phyloP scores from a whole-genome alignment of 1,140 invertebrate genomes.

The Prorops nasuta region DNA sequence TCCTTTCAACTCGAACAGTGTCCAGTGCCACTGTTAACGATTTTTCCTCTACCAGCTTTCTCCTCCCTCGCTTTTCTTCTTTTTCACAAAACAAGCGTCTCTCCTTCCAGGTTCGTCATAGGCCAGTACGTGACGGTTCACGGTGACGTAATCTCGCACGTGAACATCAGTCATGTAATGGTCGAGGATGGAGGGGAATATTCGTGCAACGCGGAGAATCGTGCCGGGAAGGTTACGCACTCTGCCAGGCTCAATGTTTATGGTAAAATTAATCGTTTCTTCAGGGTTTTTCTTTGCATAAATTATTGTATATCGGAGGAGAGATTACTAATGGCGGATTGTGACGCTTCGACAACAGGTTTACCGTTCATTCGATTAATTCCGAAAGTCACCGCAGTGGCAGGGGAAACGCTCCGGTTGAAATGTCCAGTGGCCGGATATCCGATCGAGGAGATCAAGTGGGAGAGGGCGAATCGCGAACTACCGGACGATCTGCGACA shows the following conservation, averaged over 20 bases:
- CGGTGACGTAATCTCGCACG: slow-evolving; percentile 82
- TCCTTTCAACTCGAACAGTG: no score
- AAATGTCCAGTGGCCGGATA: slow-evolving; percentile 86
- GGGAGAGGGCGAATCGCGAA: slow-evolving; percentile 74
- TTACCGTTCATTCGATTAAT: slow-evolving; percentile 80
- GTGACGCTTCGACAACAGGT: slow-evolving; percentile 61
- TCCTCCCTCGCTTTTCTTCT: neutral
- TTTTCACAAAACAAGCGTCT: neutral
- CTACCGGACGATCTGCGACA: slow-evolving; percentile 80
- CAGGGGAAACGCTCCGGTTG: slow-evolving; percentile 73
- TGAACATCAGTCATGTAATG: slow-evolving; percentile 81
- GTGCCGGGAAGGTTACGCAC: slow-evolving; percentile 73
- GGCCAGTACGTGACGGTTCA: slow-evolving; percentile 79
- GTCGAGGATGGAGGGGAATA: slow-evolving; percentile 88
- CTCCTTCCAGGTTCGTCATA: slow-evolving; percentile 69
- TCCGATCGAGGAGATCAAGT: slow-evolving; percentile 78
- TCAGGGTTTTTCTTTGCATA: no score
- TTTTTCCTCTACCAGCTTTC: no score
- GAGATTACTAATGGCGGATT: no score
- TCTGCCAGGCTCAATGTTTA: slow-evolving; percentile 82
- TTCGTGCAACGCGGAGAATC: slow-evolving; percentile 77
- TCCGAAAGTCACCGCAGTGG: slow-evolving; percentile 81
- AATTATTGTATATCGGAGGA: no score
- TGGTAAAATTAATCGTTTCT: slow-evolving; percentile 65
- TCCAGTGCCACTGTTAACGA: no score